phyloP scores from a whole-genome alignment of 2,113 vertebrate species.

The Microcebus tavaratra region DNA sequence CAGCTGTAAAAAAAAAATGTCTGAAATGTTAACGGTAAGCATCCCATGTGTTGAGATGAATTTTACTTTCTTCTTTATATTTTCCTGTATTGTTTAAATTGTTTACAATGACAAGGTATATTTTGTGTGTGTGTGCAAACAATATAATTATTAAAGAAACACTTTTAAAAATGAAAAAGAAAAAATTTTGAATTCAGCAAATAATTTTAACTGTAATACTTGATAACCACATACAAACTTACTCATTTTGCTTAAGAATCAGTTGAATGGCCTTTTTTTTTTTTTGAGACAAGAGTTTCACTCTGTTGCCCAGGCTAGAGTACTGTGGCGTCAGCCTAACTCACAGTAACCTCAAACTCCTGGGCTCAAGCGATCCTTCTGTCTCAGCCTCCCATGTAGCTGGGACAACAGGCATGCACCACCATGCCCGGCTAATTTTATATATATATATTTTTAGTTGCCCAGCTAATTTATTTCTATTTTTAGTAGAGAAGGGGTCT shows the following conservation, averaged over 20 bases:
- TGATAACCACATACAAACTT: neutral
- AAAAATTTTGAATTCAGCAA: neutral
- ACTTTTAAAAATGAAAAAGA: neutral
- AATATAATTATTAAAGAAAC: neutral
- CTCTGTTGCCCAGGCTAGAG: no score
- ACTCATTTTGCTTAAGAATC: slow-evolving; percentile 37
- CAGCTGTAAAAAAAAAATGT: neutral
- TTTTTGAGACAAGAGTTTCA: no score
- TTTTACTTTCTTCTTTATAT: neutral
- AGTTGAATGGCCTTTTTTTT: neutral
- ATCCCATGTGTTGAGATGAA: neutral
- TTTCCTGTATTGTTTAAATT: slow-evolving; percentile 14
- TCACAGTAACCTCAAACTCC: no score
- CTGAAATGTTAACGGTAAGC: neutral
- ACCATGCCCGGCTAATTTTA: no score
- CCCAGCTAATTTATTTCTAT: no score
- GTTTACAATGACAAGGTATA: neutral
- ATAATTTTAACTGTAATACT: neutral
- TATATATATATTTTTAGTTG: no score
- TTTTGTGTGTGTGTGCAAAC: neutral
- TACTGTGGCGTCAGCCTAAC: no score
- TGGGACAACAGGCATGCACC: no score
- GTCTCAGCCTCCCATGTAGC: no score
- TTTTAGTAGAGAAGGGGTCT: no score
- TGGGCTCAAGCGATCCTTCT: no score